phyloP scores from a whole-genome alignment of 1,140 invertebrate species.

The Tetramorium simillimum region DNA sequence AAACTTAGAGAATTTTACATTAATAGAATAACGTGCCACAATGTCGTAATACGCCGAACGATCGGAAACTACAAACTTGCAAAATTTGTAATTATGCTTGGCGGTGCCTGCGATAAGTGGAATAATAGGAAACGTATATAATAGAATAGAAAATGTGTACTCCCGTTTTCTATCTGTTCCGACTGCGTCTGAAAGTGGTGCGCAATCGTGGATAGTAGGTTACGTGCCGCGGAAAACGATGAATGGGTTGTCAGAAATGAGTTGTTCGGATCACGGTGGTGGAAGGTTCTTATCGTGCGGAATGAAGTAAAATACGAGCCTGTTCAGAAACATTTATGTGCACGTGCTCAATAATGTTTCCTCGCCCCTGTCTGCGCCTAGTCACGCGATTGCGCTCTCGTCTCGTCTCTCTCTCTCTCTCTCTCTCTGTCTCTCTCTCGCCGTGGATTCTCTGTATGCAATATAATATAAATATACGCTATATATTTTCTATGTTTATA shows the following conservation, averaged over 20 bases:
- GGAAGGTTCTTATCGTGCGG: conserved; percentile 55
- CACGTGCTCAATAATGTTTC: conserved; percentile 57
- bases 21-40: too few relatives aligned
- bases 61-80: background rate
- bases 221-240: conserved; percentile 56
- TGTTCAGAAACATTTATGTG: conserved; percentile 61
- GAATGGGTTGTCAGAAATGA: conserved; percentile 62
- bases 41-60: background rate
- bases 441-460: conserved; percentile 26
- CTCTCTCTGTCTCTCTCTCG: too few relatives aligned
- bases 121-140: conserved; percentile 11
- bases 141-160: background rate
- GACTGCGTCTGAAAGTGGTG: conserved; percentile 24
- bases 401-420: background rate
- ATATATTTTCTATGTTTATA: conserved; percentile 35
- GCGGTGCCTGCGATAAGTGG: background rate
- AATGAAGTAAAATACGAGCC: conserved; percentile 61
- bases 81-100: background rate
- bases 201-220: conserved; percentile 37
- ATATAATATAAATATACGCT: conserved; percentile 42
- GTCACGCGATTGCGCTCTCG: conserved; percentile 57
- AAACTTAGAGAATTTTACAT: background rate
- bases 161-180: conserved; percentile 19
- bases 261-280: conserved; percentile 54
- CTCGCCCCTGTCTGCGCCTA: conserved; percentile 47